Evolutionary conservation across 1,140 invertebrate species (phyloP), one percentile per base, ranked within the genome.

Genomic region (Dufourea novaeangliae): DNA sequence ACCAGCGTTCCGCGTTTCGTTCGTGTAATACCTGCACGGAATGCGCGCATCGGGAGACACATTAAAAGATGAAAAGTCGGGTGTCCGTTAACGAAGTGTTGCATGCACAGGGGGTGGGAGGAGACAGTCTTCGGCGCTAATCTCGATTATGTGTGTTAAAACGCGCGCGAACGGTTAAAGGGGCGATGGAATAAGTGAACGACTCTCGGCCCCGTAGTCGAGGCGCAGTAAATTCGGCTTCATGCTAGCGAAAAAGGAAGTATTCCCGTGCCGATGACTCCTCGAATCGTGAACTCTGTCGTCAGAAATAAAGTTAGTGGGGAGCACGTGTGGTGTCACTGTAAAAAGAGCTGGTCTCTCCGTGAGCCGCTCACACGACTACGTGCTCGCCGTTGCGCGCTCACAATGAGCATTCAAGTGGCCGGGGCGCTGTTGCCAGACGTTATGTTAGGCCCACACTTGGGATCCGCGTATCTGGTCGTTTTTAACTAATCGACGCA

Each of bases 271-370:
- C 54, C 54, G 78, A 78, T 62, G 81, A 83, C 64, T 81, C 78
- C 79, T 73, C 66, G 76, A 82, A 79, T 79, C 69, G 66, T 39
- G 39, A 39, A 44, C 59, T 80, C 64, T 68, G 63, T 83, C 82
- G 77, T 84, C 67, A 71, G 80, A 76, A 83, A 84, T 79, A 82
- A 79, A 82, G 78, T 84, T 75, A 79, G 67, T 37, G 69, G 61
- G 70, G 56, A 78, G 68, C 76, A 78, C 79, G 69, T 78, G 79
- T 50, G 46, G n/a, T 78, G 73, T 78, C 57, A 54, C 56, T 68
- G 27, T 59, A 73, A 83, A 83, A 78, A 82, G n/a, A n/a, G 67
- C 66, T 64, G 57, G 67, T 50, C 67, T 76, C 78, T 69, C 70
- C 25, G 54, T 32, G 77, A 52, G 64, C 41, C 32, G 67, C 76